Base-by-base conservation (phyloP, 2,797 vertebrate species). In the Cercopithecus diana region DNA sequence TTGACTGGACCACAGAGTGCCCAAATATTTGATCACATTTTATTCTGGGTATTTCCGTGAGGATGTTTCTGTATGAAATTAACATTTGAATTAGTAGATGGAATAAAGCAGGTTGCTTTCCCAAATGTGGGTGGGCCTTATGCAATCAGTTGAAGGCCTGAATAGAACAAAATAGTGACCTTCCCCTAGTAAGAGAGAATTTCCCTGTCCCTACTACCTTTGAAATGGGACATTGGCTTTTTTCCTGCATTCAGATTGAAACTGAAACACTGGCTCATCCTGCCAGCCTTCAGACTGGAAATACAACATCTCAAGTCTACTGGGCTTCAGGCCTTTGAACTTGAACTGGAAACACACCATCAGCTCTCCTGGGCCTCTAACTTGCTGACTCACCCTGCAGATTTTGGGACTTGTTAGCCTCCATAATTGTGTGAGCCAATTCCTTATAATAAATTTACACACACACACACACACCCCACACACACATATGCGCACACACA, bases 231-330 rank as follows among this genome's bases (percentile, higher is more conserved):
- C 24, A 24, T 15, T 45, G 17, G 20, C 6, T 30, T 43, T 61
- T 67, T 43, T 13, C 9, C 22, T 55, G 5, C 30, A 30, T 14
- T 28, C 5, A 33, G 50, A 36, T 22, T 57, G 15, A 19, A 30
- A 92, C 17, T 43, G 41, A 26, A 58, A 33, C 64, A 73, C 5
- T 20, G 52, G 3, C 12, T 77, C 36, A 55, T 86, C 58, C 7
- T 41, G 26, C 19, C 15, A 13, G 72, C 4, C 12, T 41, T 36
- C 33, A 7, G 33, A 58, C 4, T 39, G 7, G 41, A 83, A 36
- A 5, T 28, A 14, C 4, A 14, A 3, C 20, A 55, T 55, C 52
- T 58, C 11, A 13, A 1, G 4, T n/a, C 1, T 55, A 1, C 20
- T 43, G 5, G 26, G 33, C 39, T 15, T 58, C 1, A 0, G n/a